Conservation (phyloP, 2,888 invertebrate genomes). For the Cheiracanthium punctorium region DNA sequence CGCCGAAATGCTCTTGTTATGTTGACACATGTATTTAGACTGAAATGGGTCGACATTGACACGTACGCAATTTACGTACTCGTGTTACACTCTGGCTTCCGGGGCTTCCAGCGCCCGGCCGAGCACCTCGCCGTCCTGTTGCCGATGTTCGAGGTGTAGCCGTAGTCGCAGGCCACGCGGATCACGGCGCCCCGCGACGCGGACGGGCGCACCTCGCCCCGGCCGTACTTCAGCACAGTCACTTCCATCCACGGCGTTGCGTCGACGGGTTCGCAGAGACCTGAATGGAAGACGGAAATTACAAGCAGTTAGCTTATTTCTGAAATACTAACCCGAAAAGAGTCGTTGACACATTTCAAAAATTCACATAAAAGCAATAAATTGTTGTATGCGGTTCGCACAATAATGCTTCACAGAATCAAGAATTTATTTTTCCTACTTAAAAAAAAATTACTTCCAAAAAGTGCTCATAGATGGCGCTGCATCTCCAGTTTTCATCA, state of each 20-base stretch:
- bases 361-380: too few species aligned
- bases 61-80: slow-evolving; percentile 79
- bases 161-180: slow-evolving; percentile 85
- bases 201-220: slow-evolving; percentile 65
- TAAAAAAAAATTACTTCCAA: too few species aligned
- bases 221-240: slow-evolving; percentile 81
- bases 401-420: too few species aligned
- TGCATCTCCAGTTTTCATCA: too few species aligned
- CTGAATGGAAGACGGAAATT: too few species aligned
- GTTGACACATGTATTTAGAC: neutral
- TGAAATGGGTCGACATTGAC: slow-evolving; percentile 36
- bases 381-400: too few species aligned
- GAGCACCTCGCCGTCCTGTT: slow-evolving; percentile 86
- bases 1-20: too few species aligned
- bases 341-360: too few species aligned
- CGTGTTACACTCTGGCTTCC: slow-evolving; percentile 86
- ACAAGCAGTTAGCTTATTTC: too few species aligned
- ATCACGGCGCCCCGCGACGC: slow-evolving; percentile 85
- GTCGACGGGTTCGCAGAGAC: slow-evolving; percentile 82
- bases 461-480: too few species aligned
- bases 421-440: too few species aligned
- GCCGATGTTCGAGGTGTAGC: slow-evolving; percentile 85
- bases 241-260: slow-evolving; percentile 83
- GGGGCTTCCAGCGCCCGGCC: slow-evolving; percentile 89
- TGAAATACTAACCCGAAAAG: too few species aligned